These are phyloP conservation scores for Galaxea fascicularis DNA, from an alignment of 92 coral and sea anemone species.

Conservation along the genomic window DNA sequence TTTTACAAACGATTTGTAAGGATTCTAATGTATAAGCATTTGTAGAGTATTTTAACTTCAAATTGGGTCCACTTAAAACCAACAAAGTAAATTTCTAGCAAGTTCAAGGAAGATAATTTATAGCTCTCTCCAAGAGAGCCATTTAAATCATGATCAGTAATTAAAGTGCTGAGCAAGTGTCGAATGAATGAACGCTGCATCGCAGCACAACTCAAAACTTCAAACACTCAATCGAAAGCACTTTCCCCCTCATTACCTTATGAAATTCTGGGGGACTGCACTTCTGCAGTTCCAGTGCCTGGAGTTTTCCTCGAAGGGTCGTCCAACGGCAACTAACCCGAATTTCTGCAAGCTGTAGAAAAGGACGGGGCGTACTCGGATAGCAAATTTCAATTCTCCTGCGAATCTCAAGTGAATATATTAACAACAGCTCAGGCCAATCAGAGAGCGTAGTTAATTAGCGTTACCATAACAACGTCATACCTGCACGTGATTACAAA, in stretches of 20 bases:
- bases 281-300: constrained; percentile 82
- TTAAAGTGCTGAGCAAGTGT: constrained; percentile 45
- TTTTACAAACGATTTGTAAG: constrained; percentile 29
- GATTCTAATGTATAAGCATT: background rate
- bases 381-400: constrained; percentile 81
- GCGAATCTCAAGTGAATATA: constrained; percentile 63
- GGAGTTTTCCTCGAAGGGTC: constrained; percentile 66
- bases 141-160: constrained; percentile 70
- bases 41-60: background rate
- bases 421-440: constrained; percentile 59
- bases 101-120: background rate
- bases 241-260: constrained; percentile 49
- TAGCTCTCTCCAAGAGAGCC: constrained; percentile 15
- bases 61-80: background rate
- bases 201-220: constrained; percentile 11
- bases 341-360: constrained; percentile 76
- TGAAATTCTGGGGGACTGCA: constrained; percentile 75
- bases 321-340: constrained; percentile 75
- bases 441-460: constrained; percentile 56
- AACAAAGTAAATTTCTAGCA: background rate
- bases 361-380: constrained; percentile 75
- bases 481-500: constrained; percentile 72
- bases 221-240: constrained; percentile 17
- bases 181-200: constrained; percentile 41
- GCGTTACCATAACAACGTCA: constrained; percentile 65